Conservation (phyloP, 2,113 vertebrate genomes). For the Piaya cayana region DNA sequence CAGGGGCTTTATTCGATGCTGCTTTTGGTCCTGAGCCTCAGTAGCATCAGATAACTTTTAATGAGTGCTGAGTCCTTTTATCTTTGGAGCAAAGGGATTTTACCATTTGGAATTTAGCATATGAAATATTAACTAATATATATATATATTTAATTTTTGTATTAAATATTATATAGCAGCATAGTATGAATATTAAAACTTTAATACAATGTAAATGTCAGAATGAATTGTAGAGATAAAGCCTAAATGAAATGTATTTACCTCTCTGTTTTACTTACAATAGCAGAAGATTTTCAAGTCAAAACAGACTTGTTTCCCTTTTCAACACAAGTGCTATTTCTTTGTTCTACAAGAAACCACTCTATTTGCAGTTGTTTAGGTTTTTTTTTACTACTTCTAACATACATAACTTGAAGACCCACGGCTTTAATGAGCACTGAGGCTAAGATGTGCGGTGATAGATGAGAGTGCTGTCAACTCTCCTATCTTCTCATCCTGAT, state of each 20-base stretch:
- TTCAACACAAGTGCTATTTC: neutral
- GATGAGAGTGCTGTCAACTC: neutral
- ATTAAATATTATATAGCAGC: neutral
- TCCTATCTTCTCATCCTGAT: neutral
- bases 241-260: constrained; percentile 21
- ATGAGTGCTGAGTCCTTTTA: neutral
- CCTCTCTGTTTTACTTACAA: neutral
- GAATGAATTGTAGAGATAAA: neutral
- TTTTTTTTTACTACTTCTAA: neutral
- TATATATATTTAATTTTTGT: constrained; percentile 31
- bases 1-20: neutral
- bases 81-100: neutral
- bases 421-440: neutral
- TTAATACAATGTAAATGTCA: constrained; percentile 52
- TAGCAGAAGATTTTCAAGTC: neutral
- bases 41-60: neutral
- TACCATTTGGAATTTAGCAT: neutral
- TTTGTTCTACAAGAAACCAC: neutral
- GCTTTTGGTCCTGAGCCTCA: neutral
- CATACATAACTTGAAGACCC: neutral
- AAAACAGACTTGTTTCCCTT: neutral
- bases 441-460: neutral
- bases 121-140: constrained; percentile 41
- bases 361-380: neutral
- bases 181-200: constrained; percentile 17